Conservation (phyloP, 2,888 invertebrate species). For the Philhelius pedissequus region DNA sequence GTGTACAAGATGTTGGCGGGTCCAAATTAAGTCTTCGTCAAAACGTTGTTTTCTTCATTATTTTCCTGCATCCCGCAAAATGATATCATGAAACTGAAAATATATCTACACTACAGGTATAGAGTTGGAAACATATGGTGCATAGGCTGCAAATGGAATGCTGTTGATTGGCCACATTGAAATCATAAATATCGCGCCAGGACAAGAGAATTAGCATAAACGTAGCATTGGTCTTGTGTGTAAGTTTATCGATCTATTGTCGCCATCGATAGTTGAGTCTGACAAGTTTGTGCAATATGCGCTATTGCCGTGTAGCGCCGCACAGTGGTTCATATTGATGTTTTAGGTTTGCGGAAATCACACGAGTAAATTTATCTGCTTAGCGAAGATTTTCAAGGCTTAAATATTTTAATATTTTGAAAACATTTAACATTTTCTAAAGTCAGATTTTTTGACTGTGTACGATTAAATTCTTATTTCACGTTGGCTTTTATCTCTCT, state of each 20-base stretch:
- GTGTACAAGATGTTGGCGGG: slow-evolving; percentile 24
- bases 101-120: neutral
- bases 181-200: slow-evolving; percentile 61
- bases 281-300: slow-evolving; percentile 53
- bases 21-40: slow-evolving; percentile 63
- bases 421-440: too few relatives aligned
- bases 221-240: neutral
- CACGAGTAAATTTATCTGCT: too few relatives aligned
- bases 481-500: too few relatives aligned
- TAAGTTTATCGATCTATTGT: slow-evolving; percentile 19
- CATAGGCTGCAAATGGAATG: slow-evolving; percentile 40
- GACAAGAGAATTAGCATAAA: slow-evolving; percentile 55
- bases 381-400: too few relatives aligned
- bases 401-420: too few relatives aligned
- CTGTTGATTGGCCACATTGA: slow-evolving; percentile 52
- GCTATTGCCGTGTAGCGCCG: slow-evolving; percentile 6
- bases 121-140: neutral
- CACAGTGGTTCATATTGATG: too few relatives aligned
- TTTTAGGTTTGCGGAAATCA: too few relatives aligned
- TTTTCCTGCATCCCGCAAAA: slow-evolving; percentile 23
- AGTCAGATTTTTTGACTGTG: too few relatives aligned
- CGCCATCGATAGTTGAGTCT: slow-evolving; percentile 20
- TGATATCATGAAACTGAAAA: slow-evolving; percentile 40
- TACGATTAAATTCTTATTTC: too few relatives aligned
- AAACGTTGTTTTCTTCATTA: slow-evolving; percentile 34